Evolutionary conservation across 2,888 invertebrate species (phyloP).

Genomic region (Tineola bisselliella): DNA sequence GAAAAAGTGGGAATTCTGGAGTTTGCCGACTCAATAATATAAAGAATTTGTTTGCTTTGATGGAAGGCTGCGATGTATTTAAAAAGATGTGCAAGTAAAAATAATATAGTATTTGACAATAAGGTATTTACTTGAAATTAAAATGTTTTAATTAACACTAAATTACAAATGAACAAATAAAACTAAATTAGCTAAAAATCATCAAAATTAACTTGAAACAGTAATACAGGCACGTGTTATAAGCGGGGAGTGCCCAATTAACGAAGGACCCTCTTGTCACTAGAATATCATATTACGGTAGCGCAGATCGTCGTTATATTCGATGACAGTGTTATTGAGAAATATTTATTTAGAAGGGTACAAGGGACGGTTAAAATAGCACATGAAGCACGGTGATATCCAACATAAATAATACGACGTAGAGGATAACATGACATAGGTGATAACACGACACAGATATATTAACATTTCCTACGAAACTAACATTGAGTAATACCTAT

Average conservation of each 20-base stretch:
- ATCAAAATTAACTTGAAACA: too few relatives aligned
- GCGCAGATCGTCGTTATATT: background rate
- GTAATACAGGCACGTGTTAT: background rate
- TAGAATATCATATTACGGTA: background rate
- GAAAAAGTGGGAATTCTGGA: background rate
- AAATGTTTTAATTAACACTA: too few relatives aligned
- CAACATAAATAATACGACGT: background rate
- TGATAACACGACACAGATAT: too few relatives aligned
- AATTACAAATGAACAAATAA: too few relatives aligned
- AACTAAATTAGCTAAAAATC: too few relatives aligned
- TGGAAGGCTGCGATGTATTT: background rate
- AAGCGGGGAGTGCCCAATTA: background rate
- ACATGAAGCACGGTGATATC: background rate
- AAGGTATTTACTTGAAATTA: too few relatives aligned
- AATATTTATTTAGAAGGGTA: slow-evolving; percentile 3
- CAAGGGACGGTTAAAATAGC: background rate
- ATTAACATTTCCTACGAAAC: too few relatives aligned
- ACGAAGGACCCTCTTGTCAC: background rate
- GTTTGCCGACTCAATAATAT: background rate
- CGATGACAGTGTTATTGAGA: slow-evolving; percentile 1
- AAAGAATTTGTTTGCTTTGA: background rate
- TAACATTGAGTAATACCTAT: too few relatives aligned
- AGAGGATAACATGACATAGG: too few relatives aligned
- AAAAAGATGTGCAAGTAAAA: too few relatives aligned
- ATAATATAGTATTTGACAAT: too few relatives aligned